Base-by-base conservation (phyloP, 2,888 invertebrate species). In the Patella depressa region DNA sequence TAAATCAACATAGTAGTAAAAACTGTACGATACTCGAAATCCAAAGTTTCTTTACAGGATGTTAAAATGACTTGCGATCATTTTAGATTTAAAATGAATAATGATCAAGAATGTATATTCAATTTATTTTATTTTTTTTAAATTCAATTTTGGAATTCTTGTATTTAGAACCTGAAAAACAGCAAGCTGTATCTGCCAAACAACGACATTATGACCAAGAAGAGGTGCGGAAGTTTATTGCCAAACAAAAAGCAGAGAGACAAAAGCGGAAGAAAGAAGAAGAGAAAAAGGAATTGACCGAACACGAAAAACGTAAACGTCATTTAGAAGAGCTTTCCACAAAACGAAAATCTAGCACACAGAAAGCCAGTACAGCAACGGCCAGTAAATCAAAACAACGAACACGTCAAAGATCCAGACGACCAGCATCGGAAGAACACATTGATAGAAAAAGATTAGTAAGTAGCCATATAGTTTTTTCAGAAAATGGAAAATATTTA, bases 171-270 rank as follows among this genome's bases (percentile, higher is more conserved):
- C 76, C 79, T 19, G 88, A 86, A 2, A 87, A 85, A 70, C 85
- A 75, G 15, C 76, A 83, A 3, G 76, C 82, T n/a, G 79, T 83
- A 7, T 79, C 75, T 75, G 85, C 87, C 72, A 89, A 90, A 78
- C 87, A 88, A 72, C 84, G 96, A 85, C 97, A 96, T 77, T 94
- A 94, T 85, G 92, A 93, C 88, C 91, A 92, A 1, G 92, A 93
- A 75, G 92, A 93, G 82, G 92, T 94, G 0, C 90, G 93, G 5
- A 92, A 93, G 81, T 94, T 92, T 86, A 94, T 94, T 83, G 92
- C 92, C 82, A 93, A 93, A 82, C 93, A 94, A 87, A 93, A 92
- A 83, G 92, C 93, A 77, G 93, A 93, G 84, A 89, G 94, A 14
- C 88, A 90, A 70, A 89, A 91, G 75, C 84, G 90, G 77, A 89